Evolutionary conservation across 1,140 invertebrate genomes (phyloP).

Genomic region (Drosophila seguyi): DNA sequence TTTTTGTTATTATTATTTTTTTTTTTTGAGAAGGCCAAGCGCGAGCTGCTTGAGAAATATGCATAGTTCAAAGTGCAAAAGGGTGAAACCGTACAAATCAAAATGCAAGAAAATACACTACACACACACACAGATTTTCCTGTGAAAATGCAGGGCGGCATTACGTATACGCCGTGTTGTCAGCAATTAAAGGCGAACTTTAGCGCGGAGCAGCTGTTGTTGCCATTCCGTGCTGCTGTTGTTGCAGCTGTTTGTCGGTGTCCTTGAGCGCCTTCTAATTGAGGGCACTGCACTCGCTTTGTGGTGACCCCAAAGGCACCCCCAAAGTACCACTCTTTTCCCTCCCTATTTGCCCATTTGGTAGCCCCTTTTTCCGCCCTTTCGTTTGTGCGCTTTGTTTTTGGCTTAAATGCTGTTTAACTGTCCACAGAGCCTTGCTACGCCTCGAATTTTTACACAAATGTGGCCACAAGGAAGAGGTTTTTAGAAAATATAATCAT

Average conservation of each 20-base stretch:
- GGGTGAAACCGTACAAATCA: constrained; percentile 48
- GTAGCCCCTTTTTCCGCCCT: background rate
- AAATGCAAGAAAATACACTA: constrained; percentile 29
- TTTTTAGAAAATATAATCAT: too few relatives aligned
- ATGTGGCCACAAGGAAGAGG: background rate
- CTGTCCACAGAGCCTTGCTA: constrained; percentile 24
- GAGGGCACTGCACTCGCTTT: constrained; percentile 74
- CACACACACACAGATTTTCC: constrained; percentile 12
- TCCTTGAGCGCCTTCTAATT: constrained; percentile 77
- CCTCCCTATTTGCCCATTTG: background rate
- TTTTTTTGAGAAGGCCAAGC: constrained; percentile 57
- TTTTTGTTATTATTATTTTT: background rate
- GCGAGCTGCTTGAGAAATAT: constrained; percentile 52
- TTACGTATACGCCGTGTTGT: constrained; percentile 55
- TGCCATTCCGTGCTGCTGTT: constrained; percentile 51
- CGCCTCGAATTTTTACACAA: background rate
- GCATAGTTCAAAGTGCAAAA: constrained; percentile 52
- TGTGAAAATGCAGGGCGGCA: constrained; percentile 37
- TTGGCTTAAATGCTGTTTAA: constrained; percentile 60
- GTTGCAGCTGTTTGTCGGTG: constrained; percentile 56
- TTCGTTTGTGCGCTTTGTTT: constrained; percentile 37
- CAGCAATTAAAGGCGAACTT: constrained; percentile 68
- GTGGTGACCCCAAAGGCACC: constrained; percentile 63
- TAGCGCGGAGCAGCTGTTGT: constrained; percentile 49
- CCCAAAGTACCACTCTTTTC: constrained; percentile 1